A percentile compares a stretch with the other conserved stretches of the same genome.
phyloP scores from a whole-genome alignment of 2,888 invertebrate genomes.

The Hypena proboscidalis region DNA sequence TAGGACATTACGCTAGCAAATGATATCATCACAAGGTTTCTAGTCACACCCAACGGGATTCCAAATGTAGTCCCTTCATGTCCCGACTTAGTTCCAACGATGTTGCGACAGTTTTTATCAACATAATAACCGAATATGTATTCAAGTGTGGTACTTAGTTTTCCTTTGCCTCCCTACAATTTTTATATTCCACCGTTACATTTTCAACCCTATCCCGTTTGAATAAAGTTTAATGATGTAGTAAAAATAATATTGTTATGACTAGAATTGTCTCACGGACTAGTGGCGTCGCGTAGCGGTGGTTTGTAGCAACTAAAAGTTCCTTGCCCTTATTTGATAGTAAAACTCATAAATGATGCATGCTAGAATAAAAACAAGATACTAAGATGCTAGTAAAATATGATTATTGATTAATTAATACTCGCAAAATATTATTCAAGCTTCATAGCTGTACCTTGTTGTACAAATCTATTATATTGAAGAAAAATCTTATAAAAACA shows the following conservation, averaged over 20 bases:
- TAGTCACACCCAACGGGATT: slow-evolving; percentile 47
- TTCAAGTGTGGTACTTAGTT: slow-evolving; percentile 68
- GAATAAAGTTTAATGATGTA: slow-evolving; percentile 39
- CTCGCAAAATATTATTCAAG: too few relatives aligned
- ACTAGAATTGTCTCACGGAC: slow-evolving; percentile 66
- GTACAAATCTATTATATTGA: too few relatives aligned
- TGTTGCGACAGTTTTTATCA: slow-evolving; percentile 73
- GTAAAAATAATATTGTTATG: slow-evolving; percentile 38
- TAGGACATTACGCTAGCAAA: slow-evolving; percentile 33
- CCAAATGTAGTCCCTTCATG: slow-evolving; percentile 53
- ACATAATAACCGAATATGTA: slow-evolving; percentile 79
- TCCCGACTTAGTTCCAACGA: slow-evolving; percentile 57
- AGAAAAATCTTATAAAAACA: too few relatives aligned
- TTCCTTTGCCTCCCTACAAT: slow-evolving; percentile 43
- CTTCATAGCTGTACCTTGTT: too few relatives aligned
- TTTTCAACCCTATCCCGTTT: slow-evolving; percentile 45
- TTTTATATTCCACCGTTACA: slow-evolving; percentile 18
- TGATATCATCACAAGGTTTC: slow-evolving; percentile 38
- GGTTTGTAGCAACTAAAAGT: slow-evolving; percentile 52
- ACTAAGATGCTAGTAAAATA: slow-evolving; percentile 45
- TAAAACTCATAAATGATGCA: slow-evolving; percentile 58
- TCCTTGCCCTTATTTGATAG: slow-evolving; percentile 49
- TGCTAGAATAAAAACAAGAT: slow-evolving; percentile 51
- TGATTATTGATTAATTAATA: too few relatives aligned
- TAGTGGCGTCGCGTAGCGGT: slow-evolving; percentile 57